phyloP scores from a whole-genome alignment of 1,140 invertebrate species.

The Aphidius ervi region DNA sequence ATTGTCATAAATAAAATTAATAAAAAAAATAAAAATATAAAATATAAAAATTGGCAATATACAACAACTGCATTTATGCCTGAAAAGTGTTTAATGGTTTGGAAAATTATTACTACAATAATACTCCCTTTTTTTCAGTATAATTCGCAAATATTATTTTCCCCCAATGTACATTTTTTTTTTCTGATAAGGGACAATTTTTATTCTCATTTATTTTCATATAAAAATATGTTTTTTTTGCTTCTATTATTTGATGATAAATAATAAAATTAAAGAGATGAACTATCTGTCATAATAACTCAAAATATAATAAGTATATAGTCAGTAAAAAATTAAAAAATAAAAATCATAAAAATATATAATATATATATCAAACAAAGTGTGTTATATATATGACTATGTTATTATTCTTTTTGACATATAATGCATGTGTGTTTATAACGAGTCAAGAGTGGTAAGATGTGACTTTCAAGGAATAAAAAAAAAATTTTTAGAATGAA shows the following conservation, averaged over 20 bases:
- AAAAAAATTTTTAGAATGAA: background rate
- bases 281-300: too few relatives aligned
- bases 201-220: background rate
- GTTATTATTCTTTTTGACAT: too few relatives aligned
- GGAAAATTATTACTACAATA: constrained; percentile 30
- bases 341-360: too few relatives aligned
- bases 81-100: constrained; percentile 25
- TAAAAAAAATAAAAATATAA: constrained; percentile 17
- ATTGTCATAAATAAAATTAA: constrained; percentile 3
- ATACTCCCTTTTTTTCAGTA: constrained; percentile 24
- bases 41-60: constrained; percentile 23
- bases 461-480: background rate
- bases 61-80: constrained; percentile 13
- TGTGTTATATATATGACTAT: too few relatives aligned
- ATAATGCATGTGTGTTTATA: constrained; percentile 1
- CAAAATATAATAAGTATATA: too few relatives aligned
- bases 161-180: background rate
- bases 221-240: too few relatives aligned
- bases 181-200: constrained; percentile 7
- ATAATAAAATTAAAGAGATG: too few relatives aligned
- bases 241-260: too few relatives aligned
- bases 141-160: constrained; percentile 9
- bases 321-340: too few relatives aligned
- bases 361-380: too few relatives aligned
- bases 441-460: constrained; percentile 5